Base-by-base conservation (phyloP, 2,113 vertebrate genomes). In the Cebidichthys violaceus region DNA sequence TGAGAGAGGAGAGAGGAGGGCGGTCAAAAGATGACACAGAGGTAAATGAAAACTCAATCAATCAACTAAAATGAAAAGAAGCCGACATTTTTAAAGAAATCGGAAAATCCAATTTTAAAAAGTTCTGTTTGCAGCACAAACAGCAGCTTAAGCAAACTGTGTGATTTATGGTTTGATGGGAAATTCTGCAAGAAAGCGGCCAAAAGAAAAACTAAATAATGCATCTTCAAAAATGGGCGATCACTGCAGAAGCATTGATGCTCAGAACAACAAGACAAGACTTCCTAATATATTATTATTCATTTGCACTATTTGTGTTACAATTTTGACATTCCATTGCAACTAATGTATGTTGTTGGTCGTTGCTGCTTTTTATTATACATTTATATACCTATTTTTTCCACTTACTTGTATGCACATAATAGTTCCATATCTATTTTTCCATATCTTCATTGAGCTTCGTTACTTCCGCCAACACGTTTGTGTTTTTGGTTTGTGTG, bases 1-100 rank as follows among this genome's bases (percentile, higher is more conserved):
- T 96, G 84, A 43, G 10, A 41, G 29, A 68, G 33, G 14, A 64
- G 55, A 10, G 35, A 10, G 6, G 6, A 29, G 15, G 33, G 14
- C 11, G 27, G 41, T 39, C 9, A 41, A 18, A 29, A 24, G 41
- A 17, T 22, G 35, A 45, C 10, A 67, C 33, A 22, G 18, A 52
- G 10, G 39, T 2, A n/a, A 13, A 74, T 22, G 22, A 35, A 24
- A 22, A 1, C 29, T 24, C 27, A 4, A 55, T 45, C 35, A 68
- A 55, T 29, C 55, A 50, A 43, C 8, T n/a, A 50, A 20, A 52
- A 50, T 0, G 18, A 50, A 27, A 37, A n/a, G n/a, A n/a, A n/a
- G n/a, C n/a, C 1, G 11, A 27, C 9, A 20, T 29, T 14, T 29
- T 22, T 6, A 29, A 41, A 22, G 7, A 50, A 50, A 50, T 50